Evolutionary conservation across 1,140 invertebrate species (phyloP).

Genomic region (Anoplolepis gracilipes): DNA sequence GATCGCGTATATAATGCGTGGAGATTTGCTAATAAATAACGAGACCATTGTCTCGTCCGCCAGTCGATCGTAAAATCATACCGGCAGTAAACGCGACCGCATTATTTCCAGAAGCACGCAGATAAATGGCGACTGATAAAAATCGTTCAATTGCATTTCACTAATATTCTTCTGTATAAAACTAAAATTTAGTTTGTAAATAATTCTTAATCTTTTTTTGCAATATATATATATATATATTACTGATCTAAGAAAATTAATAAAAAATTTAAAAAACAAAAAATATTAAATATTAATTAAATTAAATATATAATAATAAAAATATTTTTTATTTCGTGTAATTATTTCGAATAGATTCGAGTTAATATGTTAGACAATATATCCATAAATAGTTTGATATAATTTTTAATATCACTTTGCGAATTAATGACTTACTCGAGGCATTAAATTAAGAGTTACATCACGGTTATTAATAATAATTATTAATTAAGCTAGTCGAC

Average conservation of each 20-base stretch:
- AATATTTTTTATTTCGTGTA: background rate
- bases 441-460: background rate
- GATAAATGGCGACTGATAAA: conserved; percentile 39
- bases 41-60: conserved; percentile 72
- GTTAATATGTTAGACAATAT: background rate
- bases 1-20: conserved; percentile 72
- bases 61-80: conserved; percentile 75
- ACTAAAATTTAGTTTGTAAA: background rate
- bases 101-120: conserved; percentile 72
- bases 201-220: background rate
- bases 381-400: background rate
- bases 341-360: background rate
- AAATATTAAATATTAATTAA: background rate
- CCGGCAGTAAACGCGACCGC: conserved; percentile 63
- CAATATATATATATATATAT: background rate
- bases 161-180: background rate
- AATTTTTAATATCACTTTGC: background rate
- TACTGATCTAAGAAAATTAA: background rate
- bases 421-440: conserved; percentile 16
- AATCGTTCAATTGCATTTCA: background rate
- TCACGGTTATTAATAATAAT: background rate
- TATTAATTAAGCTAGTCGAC: conserved; percentile 13
- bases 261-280: background rate
- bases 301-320: background rate
- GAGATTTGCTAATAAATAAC: conserved; percentile 77